Evolutionary conservation across 2,113 vertebrate genomes (phyloP).

Genomic region (Psilopsiagon aurifrons): DNA sequence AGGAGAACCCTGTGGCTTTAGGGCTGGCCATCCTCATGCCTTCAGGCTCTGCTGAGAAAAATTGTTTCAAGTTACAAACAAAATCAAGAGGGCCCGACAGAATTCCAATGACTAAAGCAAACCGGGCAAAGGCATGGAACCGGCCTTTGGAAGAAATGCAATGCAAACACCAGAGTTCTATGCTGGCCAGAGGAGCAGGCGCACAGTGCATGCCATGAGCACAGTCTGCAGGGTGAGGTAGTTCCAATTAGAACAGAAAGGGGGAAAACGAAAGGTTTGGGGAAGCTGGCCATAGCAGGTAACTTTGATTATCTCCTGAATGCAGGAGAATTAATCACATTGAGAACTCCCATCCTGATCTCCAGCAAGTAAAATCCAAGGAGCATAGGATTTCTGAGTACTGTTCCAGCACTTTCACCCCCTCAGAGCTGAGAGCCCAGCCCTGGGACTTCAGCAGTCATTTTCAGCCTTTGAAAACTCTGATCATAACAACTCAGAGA

Average conservation of each 20-base stretch:
- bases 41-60: constrained; percentile 38
- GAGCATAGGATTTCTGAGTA: not conserved
- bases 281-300: not conserved
- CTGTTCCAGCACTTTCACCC: not conserved
- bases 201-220: constrained; percentile 6
- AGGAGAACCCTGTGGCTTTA: constrained; percentile 33
- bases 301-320: not conserved
- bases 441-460: not conserved
- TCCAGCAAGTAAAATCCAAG: not conserved
- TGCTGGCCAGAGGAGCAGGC: constrained; percentile 39
- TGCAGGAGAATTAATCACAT: not conserved
- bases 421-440: not conserved
- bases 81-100: constrained; percentile 16
- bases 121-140: not conserved
- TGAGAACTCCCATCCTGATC: not conserved
- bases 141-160: constrained; percentile 39
- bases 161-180: constrained; percentile 42
- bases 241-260: not conserved
- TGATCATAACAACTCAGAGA: not conserved
- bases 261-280: not conserved
- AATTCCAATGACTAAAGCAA: constrained; percentile 64
- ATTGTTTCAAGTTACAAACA: constrained; percentile 49
- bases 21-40: constrained; percentile 45
- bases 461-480: not conserved
- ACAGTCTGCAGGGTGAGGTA: constrained; percentile 52